Evolutionary conservation across 2,888 invertebrate species (phyloP), one percentile per base, ranked within the genome.

Genomic region (Ennomos erosarius): DNA sequence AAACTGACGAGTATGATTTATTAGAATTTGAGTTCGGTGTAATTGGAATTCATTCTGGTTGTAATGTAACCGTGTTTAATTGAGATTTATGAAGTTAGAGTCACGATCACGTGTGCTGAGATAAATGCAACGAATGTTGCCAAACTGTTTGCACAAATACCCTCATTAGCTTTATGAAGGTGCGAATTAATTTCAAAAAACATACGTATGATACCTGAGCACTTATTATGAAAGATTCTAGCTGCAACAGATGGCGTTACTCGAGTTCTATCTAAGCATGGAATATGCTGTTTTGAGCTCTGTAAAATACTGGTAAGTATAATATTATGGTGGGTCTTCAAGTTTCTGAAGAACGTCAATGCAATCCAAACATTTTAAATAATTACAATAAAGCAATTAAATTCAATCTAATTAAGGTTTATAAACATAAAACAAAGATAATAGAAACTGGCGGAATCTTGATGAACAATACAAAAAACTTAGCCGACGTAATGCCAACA

Each of bases 381-480:
- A 6, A 33, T 48, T 48, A 50, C 34, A 50, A 50, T 50, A 42
- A 50, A 37, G 26, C 34, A 45, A 53, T 53, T 46, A 45, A 45
- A 13, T 45, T 4, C 52, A 45, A 54, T 42, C 40, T 38, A 55
- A 59, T 59, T 59, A 55, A 50, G 37, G 26, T 49, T 51, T 51
- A 45, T 26, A 40, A 48, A 51, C 33, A 56, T 57, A 52, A 49
- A 51, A 59, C 55, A 59, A 59, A 46, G 46, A 50, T 46, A 54
- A 46, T 46, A 33, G 6, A 54, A 50, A 40, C 26, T 40, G 13
- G 43, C 45, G 46, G 54, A 54, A 59, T 59, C 59, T 50, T 50
- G 59, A 55, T 59, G 45, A 55, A 50, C 58, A 53, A 10, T 40
- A 59, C 58, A 59, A 55, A 51, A 48, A 55, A 34, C 44, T 11